Evolutionary conservation across 2,113 vertebrate genomes (phyloP).

Genomic region (Monarcha castaneiventris): DNA sequence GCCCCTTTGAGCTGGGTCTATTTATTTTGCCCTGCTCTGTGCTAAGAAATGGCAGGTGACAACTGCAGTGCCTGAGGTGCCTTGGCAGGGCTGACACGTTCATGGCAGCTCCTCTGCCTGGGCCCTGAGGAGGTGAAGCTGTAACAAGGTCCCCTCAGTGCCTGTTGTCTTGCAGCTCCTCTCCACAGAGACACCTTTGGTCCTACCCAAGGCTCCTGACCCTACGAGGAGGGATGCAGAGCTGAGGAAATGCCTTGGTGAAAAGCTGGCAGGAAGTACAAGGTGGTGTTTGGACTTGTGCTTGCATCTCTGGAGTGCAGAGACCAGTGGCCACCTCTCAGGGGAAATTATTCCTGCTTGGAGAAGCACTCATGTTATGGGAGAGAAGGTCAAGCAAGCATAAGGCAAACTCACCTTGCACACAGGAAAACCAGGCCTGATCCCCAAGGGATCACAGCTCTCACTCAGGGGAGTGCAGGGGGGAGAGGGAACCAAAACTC

Average conservation of each 20-base stretch:
- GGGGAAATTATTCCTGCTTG: background rate
- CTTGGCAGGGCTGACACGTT: fast-evolving
- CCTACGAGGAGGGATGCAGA: background rate
- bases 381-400: fast-evolving
- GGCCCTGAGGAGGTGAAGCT: background rate
- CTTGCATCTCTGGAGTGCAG: fast-evolving
- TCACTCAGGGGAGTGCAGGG: background rate
- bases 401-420: background rate
- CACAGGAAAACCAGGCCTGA: background rate
- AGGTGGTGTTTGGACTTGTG: fast-evolving
- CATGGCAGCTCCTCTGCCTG: background rate
- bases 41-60: background rate
- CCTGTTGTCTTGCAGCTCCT: background rate
- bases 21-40: background rate
- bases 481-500: background rate
- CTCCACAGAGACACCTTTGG: background rate
- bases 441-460: background rate
- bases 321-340: background rate
- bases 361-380: background rate
- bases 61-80: background rate
- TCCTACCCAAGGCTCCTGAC: fast-evolving
- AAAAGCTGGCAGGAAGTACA: background rate
- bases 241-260: background rate
- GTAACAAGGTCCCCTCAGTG: background rate
- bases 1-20: background rate